Evolutionary conservation across 2,797 vertebrate genomes (phyloP).

Genomic region (Ceyx erithaca): DNA sequence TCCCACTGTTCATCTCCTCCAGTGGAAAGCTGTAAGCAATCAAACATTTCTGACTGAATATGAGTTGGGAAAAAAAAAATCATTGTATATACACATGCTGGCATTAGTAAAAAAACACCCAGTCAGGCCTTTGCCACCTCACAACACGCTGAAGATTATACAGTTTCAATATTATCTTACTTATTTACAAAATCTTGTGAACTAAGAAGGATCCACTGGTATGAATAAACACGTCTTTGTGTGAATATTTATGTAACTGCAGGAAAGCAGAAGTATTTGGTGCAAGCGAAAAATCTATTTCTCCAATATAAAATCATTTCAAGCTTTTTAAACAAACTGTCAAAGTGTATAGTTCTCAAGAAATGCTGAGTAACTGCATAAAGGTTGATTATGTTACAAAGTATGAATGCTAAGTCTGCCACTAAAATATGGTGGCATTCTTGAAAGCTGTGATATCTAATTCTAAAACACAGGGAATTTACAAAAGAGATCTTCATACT

Average conservation of each 20-base stretch:
- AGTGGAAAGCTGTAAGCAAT: background rate
- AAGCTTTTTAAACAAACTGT: background rate
- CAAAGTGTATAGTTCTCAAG: background rate
- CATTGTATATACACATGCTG: background rate
- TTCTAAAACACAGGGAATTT: background rate
- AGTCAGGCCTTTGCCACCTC: background rate
- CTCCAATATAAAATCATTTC: background rate
- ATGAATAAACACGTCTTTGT: background rate
- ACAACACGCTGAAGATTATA: background rate
- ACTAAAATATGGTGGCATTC: background rate
- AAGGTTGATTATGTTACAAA: background rate
- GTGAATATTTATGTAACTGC: background rate
- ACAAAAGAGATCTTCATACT: background rate
- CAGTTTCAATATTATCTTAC: background rate
- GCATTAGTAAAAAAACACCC: background rate
- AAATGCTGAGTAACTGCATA: background rate
- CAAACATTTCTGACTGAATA: background rate
- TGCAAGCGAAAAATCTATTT: background rate
- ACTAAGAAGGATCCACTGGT: background rate
- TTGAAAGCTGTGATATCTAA: background rate
- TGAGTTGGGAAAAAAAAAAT: background rate
- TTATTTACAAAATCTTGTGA: background rate
- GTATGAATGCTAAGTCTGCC: background rate
- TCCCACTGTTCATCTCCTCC: background rate
- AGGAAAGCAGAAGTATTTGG: background rate